These are phyloP conservation scores for Pammene fasciana DNA, from an alignment of 2,888 invertebrate genomes.

Conservation along the genomic window DNA sequence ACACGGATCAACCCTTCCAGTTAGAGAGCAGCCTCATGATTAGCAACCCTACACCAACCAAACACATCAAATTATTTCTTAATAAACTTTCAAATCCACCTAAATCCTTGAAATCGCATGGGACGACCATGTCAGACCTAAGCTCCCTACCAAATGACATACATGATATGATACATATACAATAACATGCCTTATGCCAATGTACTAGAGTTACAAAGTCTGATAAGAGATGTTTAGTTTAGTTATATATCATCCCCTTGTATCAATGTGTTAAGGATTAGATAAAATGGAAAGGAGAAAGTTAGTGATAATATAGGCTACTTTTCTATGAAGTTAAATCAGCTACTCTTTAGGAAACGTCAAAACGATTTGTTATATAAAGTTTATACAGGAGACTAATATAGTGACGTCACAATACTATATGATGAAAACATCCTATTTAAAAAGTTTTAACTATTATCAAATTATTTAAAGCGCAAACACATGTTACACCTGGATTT, in stretches of 20 bases:
- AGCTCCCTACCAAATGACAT: constrained; percentile 34
- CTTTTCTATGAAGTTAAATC: too few relatives aligned
- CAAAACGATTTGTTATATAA: too few relatives aligned
- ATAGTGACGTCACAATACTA: too few relatives aligned
- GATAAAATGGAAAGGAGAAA: background rate
- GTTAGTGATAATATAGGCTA: too few relatives aligned
- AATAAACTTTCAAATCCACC: constrained; percentile 58
- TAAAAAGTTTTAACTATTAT: too few relatives aligned
- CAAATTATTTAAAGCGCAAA: too few relatives aligned
- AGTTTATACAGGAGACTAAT: too few relatives aligned
- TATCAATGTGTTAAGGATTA: constrained; percentile 1
- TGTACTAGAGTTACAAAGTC: constrained; percentile 37
- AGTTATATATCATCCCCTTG: constrained; percentile 23
- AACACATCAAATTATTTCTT: constrained; percentile 56
- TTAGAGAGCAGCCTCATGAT: background rate
- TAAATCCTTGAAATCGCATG: constrained; percentile 70
- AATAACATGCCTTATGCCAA: constrained; percentile 40
- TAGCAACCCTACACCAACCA: constrained; percentile 27
- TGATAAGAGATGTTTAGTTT: constrained; percentile 16
- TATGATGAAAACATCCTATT: too few relatives aligned
- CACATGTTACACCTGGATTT: too few relatives aligned
- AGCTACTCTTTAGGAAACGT: too few relatives aligned
- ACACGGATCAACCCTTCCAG: constrained; percentile 11
- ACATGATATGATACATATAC: too few relatives aligned
- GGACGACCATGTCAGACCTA: constrained; percentile 53